Conservation (phyloP, 2,888 invertebrate species). For the Drosophila neonasuta region DNA sequence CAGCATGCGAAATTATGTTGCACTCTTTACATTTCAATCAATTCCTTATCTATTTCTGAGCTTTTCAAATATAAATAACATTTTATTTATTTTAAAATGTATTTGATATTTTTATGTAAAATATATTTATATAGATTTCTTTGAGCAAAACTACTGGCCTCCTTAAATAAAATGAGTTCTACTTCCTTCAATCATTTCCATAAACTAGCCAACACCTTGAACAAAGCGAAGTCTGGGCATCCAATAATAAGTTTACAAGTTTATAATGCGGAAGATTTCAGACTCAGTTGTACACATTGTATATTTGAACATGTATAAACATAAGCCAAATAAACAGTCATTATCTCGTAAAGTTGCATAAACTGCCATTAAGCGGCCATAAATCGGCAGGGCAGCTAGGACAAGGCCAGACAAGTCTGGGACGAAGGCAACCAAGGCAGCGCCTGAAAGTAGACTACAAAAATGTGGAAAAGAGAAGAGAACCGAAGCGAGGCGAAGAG, state of each 20-base stretch:
- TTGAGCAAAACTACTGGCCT: too few species aligned
- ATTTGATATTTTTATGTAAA: too few species aligned
- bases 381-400: slow-evolving; percentile 10
- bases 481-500: too few species aligned
- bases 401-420: neutral
- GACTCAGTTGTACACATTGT: slow-evolving; percentile 1
- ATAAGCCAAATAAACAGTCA: slow-evolving; percentile 27
- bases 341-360: slow-evolving; percentile 30
- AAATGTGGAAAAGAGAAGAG: neutral
- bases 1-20: too few species aligned
- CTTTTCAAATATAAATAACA: too few species aligned
- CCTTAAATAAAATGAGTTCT: neutral
- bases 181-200: neutral
- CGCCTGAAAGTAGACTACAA: slow-evolving; percentile 12
- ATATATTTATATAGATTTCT: too few species aligned
- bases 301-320: slow-evolving; percentile 3
- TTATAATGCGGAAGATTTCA: slow-evolving; percentile 14
- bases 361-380: slow-evolving; percentile 27
- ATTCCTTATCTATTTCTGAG: too few species aligned
- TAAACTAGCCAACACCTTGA: neutral
- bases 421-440: neutral
- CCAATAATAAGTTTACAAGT: slow-evolving; percentile 7
- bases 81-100: too few species aligned
- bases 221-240: neutral
- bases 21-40: too few species aligned